These are phyloP conservation scores for Ochotona curzoniae DNA, from an alignment of 2,113 vertebrate genomes.

Conservation along the genomic window DNA sequence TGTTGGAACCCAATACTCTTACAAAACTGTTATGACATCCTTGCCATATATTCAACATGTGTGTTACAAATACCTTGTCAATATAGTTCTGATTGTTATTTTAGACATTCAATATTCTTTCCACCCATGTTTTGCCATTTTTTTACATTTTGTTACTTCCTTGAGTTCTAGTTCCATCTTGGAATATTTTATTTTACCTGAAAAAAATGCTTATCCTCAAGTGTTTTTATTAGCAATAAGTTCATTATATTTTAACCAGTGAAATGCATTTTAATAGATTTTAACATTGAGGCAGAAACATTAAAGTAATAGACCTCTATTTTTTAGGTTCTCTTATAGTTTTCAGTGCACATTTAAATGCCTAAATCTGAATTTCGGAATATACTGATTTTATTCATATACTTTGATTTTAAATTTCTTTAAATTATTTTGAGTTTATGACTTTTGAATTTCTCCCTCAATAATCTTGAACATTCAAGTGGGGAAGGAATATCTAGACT, in stretches of 20 bases:
- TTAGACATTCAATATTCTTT: not conserved
- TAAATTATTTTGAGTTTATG: not conserved
- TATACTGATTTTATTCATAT: not conserved
- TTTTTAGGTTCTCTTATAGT: not conserved
- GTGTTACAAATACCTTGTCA: not conserved
- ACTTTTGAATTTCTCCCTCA: not conserved
- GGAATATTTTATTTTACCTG: not conserved
- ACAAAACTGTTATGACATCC: not conserved
- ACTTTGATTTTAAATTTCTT: slow-evolving; percentile 41
- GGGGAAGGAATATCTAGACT: not conserved
- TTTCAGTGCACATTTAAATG: not conserved
- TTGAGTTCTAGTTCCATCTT: slow-evolving; percentile 7
- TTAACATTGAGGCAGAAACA: not conserved
- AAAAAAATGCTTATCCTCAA: not conserved
- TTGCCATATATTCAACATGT: not conserved
- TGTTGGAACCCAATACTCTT: not conserved
- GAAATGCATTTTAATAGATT: not conserved
- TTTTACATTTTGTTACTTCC: not conserved
- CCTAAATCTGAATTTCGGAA: not conserved
- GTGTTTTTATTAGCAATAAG: not conserved
- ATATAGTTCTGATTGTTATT: not conserved
- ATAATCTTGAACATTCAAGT: slow-evolving; percentile 25
- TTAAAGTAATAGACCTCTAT: not conserved
- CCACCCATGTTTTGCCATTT: not conserved
- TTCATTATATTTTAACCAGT: not conserved